Evolutionary conservation across 2,113 vertebrate species (phyloP).

Genomic region (Limnothrissa miodon): DNA sequence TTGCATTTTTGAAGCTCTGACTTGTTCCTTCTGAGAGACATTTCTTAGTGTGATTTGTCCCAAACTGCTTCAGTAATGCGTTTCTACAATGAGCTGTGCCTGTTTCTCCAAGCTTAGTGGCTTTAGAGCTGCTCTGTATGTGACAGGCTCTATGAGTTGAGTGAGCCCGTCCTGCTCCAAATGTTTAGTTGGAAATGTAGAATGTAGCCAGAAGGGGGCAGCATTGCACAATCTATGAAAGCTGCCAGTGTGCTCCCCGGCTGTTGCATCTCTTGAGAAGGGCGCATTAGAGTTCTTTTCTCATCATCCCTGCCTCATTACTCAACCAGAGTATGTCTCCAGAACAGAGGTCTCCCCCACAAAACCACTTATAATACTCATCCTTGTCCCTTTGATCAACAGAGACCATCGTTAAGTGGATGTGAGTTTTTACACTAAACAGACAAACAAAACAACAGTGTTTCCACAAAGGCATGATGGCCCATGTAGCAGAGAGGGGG

Average conservation of each 20-base stretch:
- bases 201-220: neutral
- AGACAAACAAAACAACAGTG: constrained; percentile 4
- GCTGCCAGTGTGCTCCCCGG: neutral
- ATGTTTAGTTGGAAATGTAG: neutral
- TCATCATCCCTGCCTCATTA: neutral
- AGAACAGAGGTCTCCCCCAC: neutral
- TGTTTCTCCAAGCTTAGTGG: too few species aligned
- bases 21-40: too few species aligned
- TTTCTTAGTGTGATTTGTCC: neutral
- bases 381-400: neutral
- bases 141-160: neutral
- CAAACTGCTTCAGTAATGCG: neutral
- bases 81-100: neutral
- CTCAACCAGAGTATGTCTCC: neutral
- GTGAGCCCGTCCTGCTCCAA: neutral
- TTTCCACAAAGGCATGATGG: neutral
- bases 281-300: neutral
- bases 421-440: constrained; percentile 1
- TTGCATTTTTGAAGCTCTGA: neutral
- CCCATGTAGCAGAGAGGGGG: neutral
- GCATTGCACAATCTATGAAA: neutral
- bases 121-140: neutral
- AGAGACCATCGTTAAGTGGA: neutral
- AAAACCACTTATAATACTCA: neutral
- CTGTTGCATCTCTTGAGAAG: neutral